Base-by-base conservation (phyloP, 2,888 invertebrate genomes). In the Dicyrtoma fusca region DNA sequence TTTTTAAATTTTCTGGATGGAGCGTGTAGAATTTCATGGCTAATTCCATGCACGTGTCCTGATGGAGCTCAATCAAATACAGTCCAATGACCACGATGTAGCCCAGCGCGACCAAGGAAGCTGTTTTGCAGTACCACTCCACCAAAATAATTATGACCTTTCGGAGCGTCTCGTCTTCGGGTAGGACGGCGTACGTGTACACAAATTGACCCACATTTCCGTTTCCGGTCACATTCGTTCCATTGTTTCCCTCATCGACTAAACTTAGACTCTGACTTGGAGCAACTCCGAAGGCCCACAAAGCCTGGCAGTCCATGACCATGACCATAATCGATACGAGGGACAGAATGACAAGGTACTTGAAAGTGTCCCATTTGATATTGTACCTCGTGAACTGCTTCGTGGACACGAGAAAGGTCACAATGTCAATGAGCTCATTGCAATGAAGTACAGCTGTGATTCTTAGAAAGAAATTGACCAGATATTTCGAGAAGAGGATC, bases 21-120 rank as follows among this genome's bases (percentile, higher is more conserved):
- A 34, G 34, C 34, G 34, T 34, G 21, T 19, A 53, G 19, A 53
- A 53, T 10, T 53, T 53, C 53, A 53, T 53, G 2, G 21, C 17
- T 23, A 53, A 53, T 19, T 53, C 53, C 53, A 23, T 17, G 53
- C 53, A 53, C 10, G 21, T 53, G 21, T 53, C 53, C n/a, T 53
- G 21, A 10, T 53, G 53, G 10, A 53, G 17, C 10, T 53, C 53
- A 1, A 53, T 1, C 21, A 53, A 19, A 19, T 53, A 53, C 19
- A 53, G 21, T 8, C 53, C 53, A 10, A 53, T 21, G 13, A 53
- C 21, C 17, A 53, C 19, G 53, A 53, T 53, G 10, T 21, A 53
- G 53, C 17, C 4, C 1, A 53, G 53, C 3, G 53, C 11, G 3
- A 53, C 3, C 53, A 17, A 53, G 10, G 53, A 19, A 3, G 53